Conservation (phyloP, 1,140 invertebrate genomes). For the Eurosta solidaginis region DNA sequence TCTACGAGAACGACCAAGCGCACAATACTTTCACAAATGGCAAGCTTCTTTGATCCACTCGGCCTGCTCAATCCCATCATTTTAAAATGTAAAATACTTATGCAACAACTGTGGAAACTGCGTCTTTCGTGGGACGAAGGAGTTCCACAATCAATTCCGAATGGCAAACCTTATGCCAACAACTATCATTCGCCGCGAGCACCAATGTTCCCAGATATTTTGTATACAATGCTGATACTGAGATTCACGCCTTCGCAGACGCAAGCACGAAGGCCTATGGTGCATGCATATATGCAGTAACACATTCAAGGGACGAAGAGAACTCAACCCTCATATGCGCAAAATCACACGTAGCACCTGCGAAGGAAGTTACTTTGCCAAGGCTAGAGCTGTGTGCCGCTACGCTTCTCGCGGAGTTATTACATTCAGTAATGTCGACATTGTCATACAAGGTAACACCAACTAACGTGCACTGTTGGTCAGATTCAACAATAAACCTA, state of each 20-base stretch:
- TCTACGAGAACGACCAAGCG: background rate
- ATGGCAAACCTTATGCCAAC: background rate
- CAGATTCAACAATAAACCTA: conserved; percentile 58
- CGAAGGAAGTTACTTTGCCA: conserved; percentile 47
- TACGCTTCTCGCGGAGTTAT: conserved; percentile 39
- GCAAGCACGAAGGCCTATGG: background rate
- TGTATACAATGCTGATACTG: background rate
- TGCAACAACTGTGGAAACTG: background rate
- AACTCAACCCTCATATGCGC: conserved; percentile 24
- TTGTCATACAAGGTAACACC: conserved; percentile 41
- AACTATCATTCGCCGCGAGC: background rate
- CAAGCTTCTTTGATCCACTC: background rate
- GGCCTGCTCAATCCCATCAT: background rate
- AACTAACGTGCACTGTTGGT: conserved; percentile 50
- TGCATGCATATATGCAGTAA: background rate
- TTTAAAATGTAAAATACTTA: background rate
- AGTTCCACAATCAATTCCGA: background rate
- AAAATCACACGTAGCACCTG: conserved; percentile 51
- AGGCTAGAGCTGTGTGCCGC: conserved; percentile 40
- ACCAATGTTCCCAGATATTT: background rate
- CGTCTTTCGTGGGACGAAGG: background rate
- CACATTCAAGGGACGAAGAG: background rate
- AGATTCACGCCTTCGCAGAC: background rate
- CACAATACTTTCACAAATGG: background rate
- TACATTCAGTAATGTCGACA: conserved; percentile 34